Conservation (phyloP, 2,888 invertebrate genomes). For the Maniola hyperantus region DNA sequence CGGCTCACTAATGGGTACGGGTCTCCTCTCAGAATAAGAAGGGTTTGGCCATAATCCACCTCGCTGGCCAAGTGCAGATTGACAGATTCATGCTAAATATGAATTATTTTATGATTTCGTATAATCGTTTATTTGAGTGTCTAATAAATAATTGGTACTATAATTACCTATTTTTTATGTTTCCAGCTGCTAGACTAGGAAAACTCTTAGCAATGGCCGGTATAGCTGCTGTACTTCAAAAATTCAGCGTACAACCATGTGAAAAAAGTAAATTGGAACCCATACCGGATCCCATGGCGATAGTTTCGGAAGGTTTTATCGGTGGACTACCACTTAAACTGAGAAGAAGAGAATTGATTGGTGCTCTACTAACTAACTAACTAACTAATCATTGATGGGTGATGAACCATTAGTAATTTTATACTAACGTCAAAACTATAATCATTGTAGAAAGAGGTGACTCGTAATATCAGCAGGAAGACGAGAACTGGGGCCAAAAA, state of each 20-base stretch:
- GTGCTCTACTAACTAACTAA: not conserved
- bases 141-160: not conserved
- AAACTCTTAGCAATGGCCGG: constrained; percentile 74
- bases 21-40: too few species aligned
- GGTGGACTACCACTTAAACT: constrained; percentile 41
- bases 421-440: not conserved
- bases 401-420: not conserved
- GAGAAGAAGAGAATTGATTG: constrained; percentile 22
- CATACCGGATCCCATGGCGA: constrained; percentile 36
- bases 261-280: constrained; percentile 31
- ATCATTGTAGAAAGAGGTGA: too few species aligned
- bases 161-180: not conserved
- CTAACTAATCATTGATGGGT: not conserved
- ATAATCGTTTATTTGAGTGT: too few species aligned
- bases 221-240: constrained; percentile 49
- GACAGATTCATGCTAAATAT: too few species aligned
- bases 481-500: too few species aligned
- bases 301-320: constrained; percentile 40
- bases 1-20: too few species aligned
- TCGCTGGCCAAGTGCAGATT: too few species aligned
- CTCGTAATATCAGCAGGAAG: too few species aligned
- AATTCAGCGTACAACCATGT: constrained; percentile 41
- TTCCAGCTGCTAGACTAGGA: constrained; percentile 64
- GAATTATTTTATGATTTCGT: too few species aligned
- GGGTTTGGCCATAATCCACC: too few species aligned